A percentile compares a stretch with the other conserved stretches of the same genome.
Evolutionary conservation across 1,140 invertebrate genomes (phyloP).

Genomic region (Micrasema longulum): DNA sequence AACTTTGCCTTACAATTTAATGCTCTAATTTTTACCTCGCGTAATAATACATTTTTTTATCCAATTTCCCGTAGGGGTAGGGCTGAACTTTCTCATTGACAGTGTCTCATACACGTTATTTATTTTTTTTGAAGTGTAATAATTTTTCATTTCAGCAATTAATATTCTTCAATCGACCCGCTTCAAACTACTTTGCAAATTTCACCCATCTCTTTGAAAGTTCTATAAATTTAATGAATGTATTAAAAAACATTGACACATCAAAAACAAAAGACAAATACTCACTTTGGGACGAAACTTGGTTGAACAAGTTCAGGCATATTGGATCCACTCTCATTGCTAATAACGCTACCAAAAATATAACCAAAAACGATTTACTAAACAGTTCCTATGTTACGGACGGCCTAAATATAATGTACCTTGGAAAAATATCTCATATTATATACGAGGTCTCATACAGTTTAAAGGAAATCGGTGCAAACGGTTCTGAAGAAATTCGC

Average conservation of each 20-base stretch:
- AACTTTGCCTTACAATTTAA: too few species aligned
- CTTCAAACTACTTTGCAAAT: slow-evolving; percentile 58
- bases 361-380: slow-evolving; percentile 10
- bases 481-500: slow-evolving; percentile 28
- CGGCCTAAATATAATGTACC: slow-evolving; percentile 57
- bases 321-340: slow-evolving; percentile 42
- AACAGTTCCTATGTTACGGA: slow-evolving; percentile 41
- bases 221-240: slow-evolving; percentile 55
- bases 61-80: too few species aligned
- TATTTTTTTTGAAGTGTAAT: too few species aligned
- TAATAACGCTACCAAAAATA: slow-evolving; percentile 16
- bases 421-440: slow-evolving; percentile 61
- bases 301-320: slow-evolving; percentile 46
- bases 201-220: slow-evolving; percentile 59
- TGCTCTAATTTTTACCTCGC: too few species aligned
- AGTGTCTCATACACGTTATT: too few species aligned
- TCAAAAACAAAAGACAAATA: slow-evolving; percentile 57
- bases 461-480: slow-evolving; percentile 52
- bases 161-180: slow-evolving; percentile 60
- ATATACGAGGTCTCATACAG: slow-evolving; percentile 58
- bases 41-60: too few species aligned
- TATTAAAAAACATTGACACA: slow-evolving; percentile 56
- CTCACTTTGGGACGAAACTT: slow-evolving; percentile 53
- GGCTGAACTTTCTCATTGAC: too few species aligned
- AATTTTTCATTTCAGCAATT: slow-evolving; percentile 62